Conservation (phyloP, 2,113 vertebrate genomes). For the Leptodactylus fuscus region DNA sequence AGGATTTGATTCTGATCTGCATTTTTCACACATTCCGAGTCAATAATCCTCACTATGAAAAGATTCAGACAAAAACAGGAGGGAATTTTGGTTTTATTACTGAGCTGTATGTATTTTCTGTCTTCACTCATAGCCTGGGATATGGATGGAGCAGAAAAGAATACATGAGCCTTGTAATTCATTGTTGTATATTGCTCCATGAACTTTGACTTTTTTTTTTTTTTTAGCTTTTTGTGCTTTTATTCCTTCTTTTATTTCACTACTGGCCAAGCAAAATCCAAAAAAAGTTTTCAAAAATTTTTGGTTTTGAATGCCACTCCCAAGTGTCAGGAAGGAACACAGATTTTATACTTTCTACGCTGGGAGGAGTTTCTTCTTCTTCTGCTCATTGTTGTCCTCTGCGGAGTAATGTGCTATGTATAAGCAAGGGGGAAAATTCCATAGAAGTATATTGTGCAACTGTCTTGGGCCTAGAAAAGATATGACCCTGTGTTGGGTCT, state of each 20-base stretch:
- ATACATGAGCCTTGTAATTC: conserved; percentile 36
- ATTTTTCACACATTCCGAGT: conserved; percentile 55
- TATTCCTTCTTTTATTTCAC: not conserved
- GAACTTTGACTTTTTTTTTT: not conserved
- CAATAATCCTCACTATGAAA: conserved; percentile 51
- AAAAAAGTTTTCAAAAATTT: too few relatives aligned
- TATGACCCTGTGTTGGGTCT: too few relatives aligned
- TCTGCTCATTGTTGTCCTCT: too few relatives aligned
- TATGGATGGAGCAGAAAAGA: conserved; percentile 3
- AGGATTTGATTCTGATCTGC: conserved; percentile 51
- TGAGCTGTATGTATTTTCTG: conserved; percentile 49
- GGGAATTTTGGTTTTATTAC: conserved; percentile 46
- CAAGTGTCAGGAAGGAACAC: not conserved
- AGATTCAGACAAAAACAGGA: conserved; percentile 37
- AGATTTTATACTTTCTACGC: not conserved
- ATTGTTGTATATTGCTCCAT: not conserved
- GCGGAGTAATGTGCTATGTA: too few relatives aligned
- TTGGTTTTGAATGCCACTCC: too few relatives aligned
- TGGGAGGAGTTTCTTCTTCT: too few relatives aligned
- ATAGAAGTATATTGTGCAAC: too few relatives aligned
- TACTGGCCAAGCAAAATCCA: not conserved
- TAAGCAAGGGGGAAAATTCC: too few relatives aligned
- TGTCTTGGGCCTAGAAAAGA: too few relatives aligned
- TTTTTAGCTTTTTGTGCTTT: not conserved
- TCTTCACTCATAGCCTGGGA: conserved; percentile 39